Percentiles rank a stretch among this genome's conserved stretches.
phyloP scores from a whole-genome alignment of 2,113 vertebrate species.

The Microcebus ravelobensis region DNA sequence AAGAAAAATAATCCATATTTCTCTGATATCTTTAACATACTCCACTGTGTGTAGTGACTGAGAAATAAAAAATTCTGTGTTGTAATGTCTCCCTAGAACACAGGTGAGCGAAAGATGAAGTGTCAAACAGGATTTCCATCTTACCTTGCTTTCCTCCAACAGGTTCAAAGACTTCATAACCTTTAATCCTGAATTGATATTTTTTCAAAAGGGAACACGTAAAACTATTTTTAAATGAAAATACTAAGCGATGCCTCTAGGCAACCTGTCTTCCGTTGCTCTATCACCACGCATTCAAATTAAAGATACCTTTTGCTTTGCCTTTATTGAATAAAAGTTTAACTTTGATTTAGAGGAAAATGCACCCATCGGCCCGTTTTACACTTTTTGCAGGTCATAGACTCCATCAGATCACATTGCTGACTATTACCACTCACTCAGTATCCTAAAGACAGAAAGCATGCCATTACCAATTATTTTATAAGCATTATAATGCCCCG shows the following conservation, averaged over 20 bases:
- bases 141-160: conserved; percentile 66
- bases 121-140: conserved; percentile 46
- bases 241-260: conserved; percentile 1
- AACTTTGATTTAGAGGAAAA: conserved; percentile 64
- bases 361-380: conserved; percentile 41
- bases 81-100: not conserved
- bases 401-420: conserved; percentile 46
- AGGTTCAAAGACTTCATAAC: conserved; percentile 70
- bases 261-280: conserved; percentile 35
- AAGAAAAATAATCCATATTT: conserved; percentile 30
- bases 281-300: conserved; percentile 13
- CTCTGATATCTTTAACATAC: conserved; percentile 20
- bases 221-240: conserved; percentile 59
- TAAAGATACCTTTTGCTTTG: conserved; percentile 54
- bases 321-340: conserved; percentile 72
- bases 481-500: conserved; percentile 50
- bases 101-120: conserved; percentile 34
- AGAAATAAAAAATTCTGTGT: conserved; percentile 43
- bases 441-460: conserved; percentile 63
- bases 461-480: conserved; percentile 59
- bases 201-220: conserved; percentile 11
- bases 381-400: conserved; percentile 47
- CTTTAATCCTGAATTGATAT: conserved; percentile 44
- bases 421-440: conserved; percentile 41
- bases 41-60: not conserved